Percentiles rank a stretch among this genome's conserved stretches.
These are phyloP conservation scores for Pomatorhinus ruficollis DNA, from an alignment of 2,113 vertebrate species.

Conservation along the genomic window DNA sequence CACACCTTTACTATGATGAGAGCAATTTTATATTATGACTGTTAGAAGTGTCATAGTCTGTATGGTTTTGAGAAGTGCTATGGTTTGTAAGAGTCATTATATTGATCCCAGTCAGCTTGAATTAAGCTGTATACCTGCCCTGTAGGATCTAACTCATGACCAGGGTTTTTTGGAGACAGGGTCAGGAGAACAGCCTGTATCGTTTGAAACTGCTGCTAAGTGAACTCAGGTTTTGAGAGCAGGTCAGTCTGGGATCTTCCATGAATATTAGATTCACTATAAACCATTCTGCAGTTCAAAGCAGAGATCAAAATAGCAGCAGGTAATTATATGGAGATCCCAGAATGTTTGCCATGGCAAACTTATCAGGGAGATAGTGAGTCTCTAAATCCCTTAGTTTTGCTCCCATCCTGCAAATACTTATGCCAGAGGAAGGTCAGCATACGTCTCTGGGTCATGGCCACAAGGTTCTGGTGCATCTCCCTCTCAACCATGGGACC, in stretches of 20 bases:
- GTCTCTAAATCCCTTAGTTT: slow-evolving; percentile 26
- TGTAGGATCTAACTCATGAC: not conserved
- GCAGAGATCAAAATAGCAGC: not conserved
- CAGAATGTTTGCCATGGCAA: not conserved
- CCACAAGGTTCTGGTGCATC: not conserved
- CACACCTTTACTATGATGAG: not conserved
- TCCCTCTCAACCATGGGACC: not conserved
- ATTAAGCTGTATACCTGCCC: not conserved
- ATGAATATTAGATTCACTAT: not conserved
- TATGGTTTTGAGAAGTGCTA: not conserved
- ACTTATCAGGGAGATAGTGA: not conserved
- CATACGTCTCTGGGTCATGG: accelerated
- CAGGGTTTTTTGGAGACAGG: not conserved
- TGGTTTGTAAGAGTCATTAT: not conserved
- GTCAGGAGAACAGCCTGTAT: not conserved
- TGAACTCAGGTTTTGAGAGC: not conserved
- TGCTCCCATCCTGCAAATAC: not conserved
- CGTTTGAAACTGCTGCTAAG: not conserved
- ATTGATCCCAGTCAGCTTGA: not conserved
- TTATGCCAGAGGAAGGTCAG: not conserved
- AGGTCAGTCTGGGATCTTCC: not conserved
- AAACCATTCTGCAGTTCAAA: not conserved
- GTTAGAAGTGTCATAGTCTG: not conserved
- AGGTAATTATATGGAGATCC: not conserved
- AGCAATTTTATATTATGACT: not conserved